Percentiles rank a stretch among this genome's conserved stretches.
These are phyloP conservation scores for Caenorhabditis virilis DNA, from an alignment of 2,888 invertebrate genomes.

Conservation along the genomic window DNA sequence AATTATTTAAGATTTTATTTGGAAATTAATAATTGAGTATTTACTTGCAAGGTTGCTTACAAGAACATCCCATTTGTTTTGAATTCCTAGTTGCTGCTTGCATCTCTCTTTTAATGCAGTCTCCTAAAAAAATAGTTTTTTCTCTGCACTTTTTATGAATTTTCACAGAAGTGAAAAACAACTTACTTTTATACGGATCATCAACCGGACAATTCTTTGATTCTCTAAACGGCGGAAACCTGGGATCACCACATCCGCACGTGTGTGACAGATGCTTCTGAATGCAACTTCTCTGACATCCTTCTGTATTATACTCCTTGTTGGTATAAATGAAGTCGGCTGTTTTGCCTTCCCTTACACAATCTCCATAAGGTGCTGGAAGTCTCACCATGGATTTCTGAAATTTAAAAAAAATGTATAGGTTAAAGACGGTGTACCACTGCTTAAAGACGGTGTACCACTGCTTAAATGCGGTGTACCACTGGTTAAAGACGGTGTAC, in stretches of 20 bases:
- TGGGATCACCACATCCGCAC: constrained; percentile 67
- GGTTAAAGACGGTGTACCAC: too few species aligned
- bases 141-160: too few species aligned
- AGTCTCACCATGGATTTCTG: constrained; percentile 65
- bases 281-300: constrained; percentile 65
- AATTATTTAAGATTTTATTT: background rate
- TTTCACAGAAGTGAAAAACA: too few species aligned
- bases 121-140: too few species aligned
- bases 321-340: constrained; percentile 62
- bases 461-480: too few species aligned
- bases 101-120: constrained; percentile 58
- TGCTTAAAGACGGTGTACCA: too few species aligned
- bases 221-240: constrained; percentile 58
- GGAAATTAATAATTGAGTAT: background rate
- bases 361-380: constrained; percentile 66
- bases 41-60: constrained; percentile 65
- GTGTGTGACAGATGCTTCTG: constrained; percentile 46
- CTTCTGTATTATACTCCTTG: constrained; percentile 64
- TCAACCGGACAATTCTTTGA: constrained; percentile 62
- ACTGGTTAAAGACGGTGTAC: too few species aligned
- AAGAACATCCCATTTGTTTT: constrained; percentile 49
- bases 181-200: constrained; percentile 57
- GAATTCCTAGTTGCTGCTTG: constrained; percentile 49
- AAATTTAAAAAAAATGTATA: too few species aligned
- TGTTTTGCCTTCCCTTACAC: constrained; percentile 59